Conservation (phyloP, 2,113 vertebrate genomes). For the Chrysochloris asiatica region DNA sequence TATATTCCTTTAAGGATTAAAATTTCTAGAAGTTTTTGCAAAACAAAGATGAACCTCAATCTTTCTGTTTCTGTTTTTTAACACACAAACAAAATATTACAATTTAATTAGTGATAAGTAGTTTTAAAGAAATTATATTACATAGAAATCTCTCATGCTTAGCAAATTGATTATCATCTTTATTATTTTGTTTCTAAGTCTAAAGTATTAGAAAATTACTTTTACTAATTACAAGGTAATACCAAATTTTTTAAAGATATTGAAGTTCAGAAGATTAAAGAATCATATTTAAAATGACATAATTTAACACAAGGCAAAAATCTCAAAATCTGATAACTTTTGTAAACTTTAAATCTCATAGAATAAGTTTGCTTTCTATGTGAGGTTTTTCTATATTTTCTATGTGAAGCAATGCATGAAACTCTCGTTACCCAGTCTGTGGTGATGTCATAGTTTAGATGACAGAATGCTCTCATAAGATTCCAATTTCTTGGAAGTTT, state of each 20-base stretch:
- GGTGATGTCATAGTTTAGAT: background rate
- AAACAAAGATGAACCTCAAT: background rate
- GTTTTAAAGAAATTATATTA: background rate
- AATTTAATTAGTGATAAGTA: background rate
- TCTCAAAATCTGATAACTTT: background rate
- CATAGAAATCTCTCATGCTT: background rate
- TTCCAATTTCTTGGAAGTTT: background rate
- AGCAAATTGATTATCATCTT: background rate
- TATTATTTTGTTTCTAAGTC: background rate
- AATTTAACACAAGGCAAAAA: background rate
- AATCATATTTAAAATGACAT: background rate
- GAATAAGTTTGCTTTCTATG: background rate
- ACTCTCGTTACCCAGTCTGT: background rate
- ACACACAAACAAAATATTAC: background rate
- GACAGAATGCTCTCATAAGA: background rate
- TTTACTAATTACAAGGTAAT: background rate
- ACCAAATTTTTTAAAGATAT: background rate
- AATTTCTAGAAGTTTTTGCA: background rate
- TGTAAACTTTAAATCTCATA: background rate
- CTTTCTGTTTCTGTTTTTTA: background rate
- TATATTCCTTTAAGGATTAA: background rate
- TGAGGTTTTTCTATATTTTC: background rate
- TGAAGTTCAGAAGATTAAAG: background rate
- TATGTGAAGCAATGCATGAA: background rate
- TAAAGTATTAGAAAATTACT: background rate